Evolutionary conservation across 2,888 invertebrate species (phyloP).

Genomic region (Chirona hameri): DNA sequence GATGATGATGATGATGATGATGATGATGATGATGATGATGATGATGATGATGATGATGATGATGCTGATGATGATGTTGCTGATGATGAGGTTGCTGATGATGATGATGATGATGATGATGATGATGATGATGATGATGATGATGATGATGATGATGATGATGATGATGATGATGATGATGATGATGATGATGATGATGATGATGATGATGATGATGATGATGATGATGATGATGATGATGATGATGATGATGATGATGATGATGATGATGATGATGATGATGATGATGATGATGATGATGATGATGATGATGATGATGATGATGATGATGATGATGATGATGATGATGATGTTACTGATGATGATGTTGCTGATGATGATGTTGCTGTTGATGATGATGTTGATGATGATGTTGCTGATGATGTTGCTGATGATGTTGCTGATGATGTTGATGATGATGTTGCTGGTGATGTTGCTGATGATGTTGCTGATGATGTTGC

Average conservation of each 20-base stretch:
- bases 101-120: too few species aligned
- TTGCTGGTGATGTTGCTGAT: too few species aligned
- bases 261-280: conserved; percentile 22
- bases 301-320: conserved; percentile 22
- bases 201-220: conserved; percentile 22
- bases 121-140: conserved; percentile 22
- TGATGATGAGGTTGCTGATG: too few species aligned
- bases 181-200: conserved; percentile 22
- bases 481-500: too few species aligned
- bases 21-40: conserved; percentile 22
- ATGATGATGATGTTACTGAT: too few species aligned
- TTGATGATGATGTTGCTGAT: too few species aligned
- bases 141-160: conserved; percentile 22
- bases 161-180: conserved; percentile 22
- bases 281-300: conserved; percentile 22
- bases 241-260: conserved; percentile 22
- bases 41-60: too few species aligned
- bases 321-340: conserved; percentile 22
- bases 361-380: too few species aligned
- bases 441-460: too few species aligned
- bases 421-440: too few species aligned
- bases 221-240: conserved; percentile 22
- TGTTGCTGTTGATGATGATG: too few species aligned
- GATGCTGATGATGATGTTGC: too few species aligned
- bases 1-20: conserved; percentile 22